Evolutionary conservation across 2,113 vertebrate genomes (phyloP).

Genomic region (Chaetops frenatus): DNA sequence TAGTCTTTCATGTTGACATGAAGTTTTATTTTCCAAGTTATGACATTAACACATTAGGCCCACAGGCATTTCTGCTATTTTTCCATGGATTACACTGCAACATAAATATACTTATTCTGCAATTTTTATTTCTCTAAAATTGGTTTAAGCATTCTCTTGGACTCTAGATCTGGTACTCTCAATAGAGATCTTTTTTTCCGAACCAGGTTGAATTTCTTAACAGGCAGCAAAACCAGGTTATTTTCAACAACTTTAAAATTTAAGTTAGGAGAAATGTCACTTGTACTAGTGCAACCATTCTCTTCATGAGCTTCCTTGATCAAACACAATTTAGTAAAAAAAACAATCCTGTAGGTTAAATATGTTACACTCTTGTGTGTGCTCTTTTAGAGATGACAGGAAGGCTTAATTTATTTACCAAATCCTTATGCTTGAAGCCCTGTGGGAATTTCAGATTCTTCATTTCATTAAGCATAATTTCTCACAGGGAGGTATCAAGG

Average conservation of each 20-base stretch:
- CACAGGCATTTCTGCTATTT: not conserved
- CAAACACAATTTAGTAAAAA: not conserved
- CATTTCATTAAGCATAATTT: not conserved
- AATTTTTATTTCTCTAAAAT: not conserved
- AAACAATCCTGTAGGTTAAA: not conserved
- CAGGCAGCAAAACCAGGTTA: not conserved
- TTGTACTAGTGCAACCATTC: not conserved
- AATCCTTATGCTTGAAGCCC: not conserved
- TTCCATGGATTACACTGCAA: not conserved
- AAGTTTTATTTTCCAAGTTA: not conserved
- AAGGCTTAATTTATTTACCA: not conserved
- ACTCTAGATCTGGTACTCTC: not conserved
- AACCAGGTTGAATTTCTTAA: not conserved
- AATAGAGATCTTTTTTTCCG: not conserved
- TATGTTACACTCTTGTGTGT: not conserved
- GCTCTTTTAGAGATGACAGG: not conserved
- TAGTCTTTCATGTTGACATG: not conserved
- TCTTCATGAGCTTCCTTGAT: not conserved
- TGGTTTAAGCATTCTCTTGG: not conserved
- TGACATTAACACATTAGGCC: not conserved
- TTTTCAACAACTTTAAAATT: not conserved
- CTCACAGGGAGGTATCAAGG: not conserved
- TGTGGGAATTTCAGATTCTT: not conserved
- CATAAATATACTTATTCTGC: not conserved
- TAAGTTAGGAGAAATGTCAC: not conserved